A percentile compares a stretch with the other conserved stretches of the same genome.
Evolutionary conservation across 2,888 invertebrate genomes (phyloP).

Genomic region (Chalcis sispes): DNA sequence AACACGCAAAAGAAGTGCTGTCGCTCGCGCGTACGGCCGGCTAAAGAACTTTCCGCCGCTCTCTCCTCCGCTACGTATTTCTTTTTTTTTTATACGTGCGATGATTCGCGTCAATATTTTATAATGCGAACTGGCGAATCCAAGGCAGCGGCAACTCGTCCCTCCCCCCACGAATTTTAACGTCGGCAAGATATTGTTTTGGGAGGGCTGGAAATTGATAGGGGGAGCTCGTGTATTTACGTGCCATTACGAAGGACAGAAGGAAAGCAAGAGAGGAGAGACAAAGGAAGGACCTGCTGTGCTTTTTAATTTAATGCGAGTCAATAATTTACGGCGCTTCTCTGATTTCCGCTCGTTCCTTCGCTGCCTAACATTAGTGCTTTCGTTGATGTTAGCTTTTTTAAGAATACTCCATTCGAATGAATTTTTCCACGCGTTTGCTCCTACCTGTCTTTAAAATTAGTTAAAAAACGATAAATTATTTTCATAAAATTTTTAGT

Average conservation of each 20-base stretch:
- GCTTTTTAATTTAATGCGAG: constrained; percentile 70
- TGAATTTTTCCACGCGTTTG: neutral
- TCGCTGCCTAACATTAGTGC: constrained; percentile 59
- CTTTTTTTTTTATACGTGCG: constrained; percentile 46
- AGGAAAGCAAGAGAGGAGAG: constrained; percentile 22
- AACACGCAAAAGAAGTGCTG: constrained; percentile 35
- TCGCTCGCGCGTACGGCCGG: constrained; percentile 27
- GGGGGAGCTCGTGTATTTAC: constrained; percentile 62
- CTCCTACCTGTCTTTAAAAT: neutral
- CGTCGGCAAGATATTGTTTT: constrained; percentile 63
- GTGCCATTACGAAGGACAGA: constrained; percentile 59
- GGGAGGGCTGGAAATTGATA: constrained; percentile 66
- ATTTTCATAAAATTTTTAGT: neutral
- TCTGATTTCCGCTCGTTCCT: constrained; percentile 63
- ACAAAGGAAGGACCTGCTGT: constrained; percentile 51
- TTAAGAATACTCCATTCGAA: neutral
- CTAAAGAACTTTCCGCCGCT: constrained; percentile 51
- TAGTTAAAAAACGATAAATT: neutral
- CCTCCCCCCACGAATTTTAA: constrained; percentile 56
- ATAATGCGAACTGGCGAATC: constrained; percentile 58
- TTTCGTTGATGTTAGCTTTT: constrained; percentile 56
- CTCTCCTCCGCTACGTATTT: constrained; percentile 8
- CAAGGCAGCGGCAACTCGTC: constrained; percentile 53
- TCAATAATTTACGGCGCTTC: constrained; percentile 69
- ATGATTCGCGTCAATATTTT: constrained; percentile 64